Evolutionary conservation across 2,888 invertebrate genomes (phyloP).

Genomic region (Chloromyia formosa): DNA sequence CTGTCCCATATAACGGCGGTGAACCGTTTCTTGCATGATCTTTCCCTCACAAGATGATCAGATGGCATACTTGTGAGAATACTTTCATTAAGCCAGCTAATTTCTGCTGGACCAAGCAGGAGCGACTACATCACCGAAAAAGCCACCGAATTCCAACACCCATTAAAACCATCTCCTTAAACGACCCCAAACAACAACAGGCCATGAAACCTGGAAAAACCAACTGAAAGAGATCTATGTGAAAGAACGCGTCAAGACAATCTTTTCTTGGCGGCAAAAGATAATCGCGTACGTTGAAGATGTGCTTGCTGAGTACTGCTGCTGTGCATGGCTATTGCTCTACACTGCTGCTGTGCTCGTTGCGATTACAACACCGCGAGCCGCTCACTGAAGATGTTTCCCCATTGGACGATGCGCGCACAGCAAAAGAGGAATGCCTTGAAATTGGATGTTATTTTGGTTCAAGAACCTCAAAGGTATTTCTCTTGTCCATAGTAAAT

Average conservation of each 20-base stretch:
- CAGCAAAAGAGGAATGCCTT: constrained; percentile 3
- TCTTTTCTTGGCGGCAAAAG: constrained; percentile 40
- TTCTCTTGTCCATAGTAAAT: constrained; percentile 13
- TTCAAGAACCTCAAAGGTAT: constrained; percentile 43
- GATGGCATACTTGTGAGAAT: too few relatives aligned
- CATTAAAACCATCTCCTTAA: neutral
- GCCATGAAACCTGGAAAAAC: constrained; percentile 1
- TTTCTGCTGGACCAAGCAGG: too few relatives aligned
- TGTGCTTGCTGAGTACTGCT: constrained; percentile 19
- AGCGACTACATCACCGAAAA: too few relatives aligned
- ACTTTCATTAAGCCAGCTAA: too few relatives aligned
- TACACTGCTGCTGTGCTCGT: too few relatives aligned
- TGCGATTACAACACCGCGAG: too few relatives aligned
- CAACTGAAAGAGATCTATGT: neutral
- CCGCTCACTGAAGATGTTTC: too few relatives aligned
- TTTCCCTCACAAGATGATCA: too few relatives aligned
- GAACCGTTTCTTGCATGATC: too few relatives aligned
- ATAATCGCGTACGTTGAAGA: neutral
- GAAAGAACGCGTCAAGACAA: constrained; percentile 5
- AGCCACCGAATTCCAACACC: neutral
- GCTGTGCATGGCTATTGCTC: neutral
- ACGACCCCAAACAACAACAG: neutral
- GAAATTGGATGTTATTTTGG: constrained; percentile 30
- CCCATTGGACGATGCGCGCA: too few relatives aligned
- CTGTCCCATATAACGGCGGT: too few relatives aligned